These are phyloP conservation scores for Miichthys miiuy DNA, from an alignment of 2,797 vertebrate genomes.

Conservation along the genomic window DNA sequence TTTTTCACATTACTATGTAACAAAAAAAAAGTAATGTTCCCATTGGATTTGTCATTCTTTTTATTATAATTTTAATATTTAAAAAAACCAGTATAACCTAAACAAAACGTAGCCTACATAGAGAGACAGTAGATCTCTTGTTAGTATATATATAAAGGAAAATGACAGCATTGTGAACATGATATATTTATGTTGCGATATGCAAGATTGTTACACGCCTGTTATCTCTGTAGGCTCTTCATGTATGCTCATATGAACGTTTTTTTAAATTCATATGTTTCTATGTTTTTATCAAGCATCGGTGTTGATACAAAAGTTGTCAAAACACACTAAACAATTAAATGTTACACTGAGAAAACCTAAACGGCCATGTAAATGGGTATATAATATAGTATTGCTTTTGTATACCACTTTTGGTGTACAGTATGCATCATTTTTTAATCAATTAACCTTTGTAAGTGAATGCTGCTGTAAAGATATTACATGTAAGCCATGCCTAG, in stretches of 20 bases:
- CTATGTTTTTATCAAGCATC: constrained; percentile 65
- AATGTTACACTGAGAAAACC: constrained; percentile 63
- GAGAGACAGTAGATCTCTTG: constrained; percentile 61
- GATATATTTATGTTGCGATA: constrained; percentile 76
- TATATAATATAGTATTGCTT: constrained; percentile 77
- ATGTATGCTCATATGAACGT: constrained; percentile 37
- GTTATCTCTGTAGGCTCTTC: constrained; percentile 56
- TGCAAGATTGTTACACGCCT: constrained; percentile 70
- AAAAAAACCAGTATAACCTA: constrained; percentile 55
- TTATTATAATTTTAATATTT: constrained; percentile 63
- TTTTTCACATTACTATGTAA: constrained; percentile 72
- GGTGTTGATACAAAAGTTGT: constrained; percentile 58
- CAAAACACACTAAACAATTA: constrained; percentile 47
- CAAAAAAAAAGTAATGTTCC: constrained; percentile 46
- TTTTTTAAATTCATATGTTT: constrained; percentile 63
- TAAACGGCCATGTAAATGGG: constrained; percentile 63
- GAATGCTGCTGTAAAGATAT: constrained; percentile 85
- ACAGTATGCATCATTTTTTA: constrained; percentile 80
- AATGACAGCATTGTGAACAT: constrained; percentile 64
- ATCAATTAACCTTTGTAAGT: constrained; percentile 80
- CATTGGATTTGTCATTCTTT: constrained; percentile 60
- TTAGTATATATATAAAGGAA: constrained; percentile 61
- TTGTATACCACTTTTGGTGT: constrained; percentile 76
- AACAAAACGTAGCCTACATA: constrained; percentile 58
- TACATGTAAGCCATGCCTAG: constrained; percentile 80